phyloP scores from a whole-genome alignment of 2,113 vertebrate genomes.

The Chlamydotis undulata region DNA sequence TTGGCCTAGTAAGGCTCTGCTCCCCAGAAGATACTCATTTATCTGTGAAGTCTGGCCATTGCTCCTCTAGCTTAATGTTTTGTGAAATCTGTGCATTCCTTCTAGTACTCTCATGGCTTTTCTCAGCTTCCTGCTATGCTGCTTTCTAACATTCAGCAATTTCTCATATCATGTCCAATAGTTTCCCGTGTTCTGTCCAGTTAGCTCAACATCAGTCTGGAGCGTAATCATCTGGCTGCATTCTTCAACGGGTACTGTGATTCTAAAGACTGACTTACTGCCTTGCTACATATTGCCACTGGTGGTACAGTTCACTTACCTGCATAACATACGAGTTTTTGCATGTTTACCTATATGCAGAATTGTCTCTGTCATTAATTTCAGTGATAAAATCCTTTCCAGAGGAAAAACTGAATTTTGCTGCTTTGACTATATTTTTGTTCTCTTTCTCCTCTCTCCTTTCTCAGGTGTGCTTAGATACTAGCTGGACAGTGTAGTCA shows the following conservation, averaged over 20 bases:
- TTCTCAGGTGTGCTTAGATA: background rate
- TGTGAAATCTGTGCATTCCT: background rate
- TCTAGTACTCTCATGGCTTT: background rate
- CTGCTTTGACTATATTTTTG: background rate
- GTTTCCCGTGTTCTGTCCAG: background rate
- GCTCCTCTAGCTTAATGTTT: background rate
- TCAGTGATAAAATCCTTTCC: background rate
- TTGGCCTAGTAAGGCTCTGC: background rate
- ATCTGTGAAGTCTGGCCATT: background rate
- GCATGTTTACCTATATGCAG: background rate
- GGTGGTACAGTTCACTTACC: background rate
- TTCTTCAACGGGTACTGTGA: background rate
- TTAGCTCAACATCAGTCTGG: background rate
- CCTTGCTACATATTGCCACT: fast-evolving
- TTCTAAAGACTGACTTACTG: background rate
- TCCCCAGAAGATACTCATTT: background rate
- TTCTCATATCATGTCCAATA: background rate
- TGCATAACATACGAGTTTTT: background rate
- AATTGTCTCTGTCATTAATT: background rate
- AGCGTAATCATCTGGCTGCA: background rate
- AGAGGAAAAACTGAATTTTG: background rate
- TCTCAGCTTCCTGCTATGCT: background rate
- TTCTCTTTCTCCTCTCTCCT: background rate
- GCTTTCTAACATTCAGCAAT: background rate
- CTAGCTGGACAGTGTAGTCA: background rate